Percentiles rank a stretch among this genome's conserved stretches.
Evolutionary conservation across 2,797 vertebrate species (phyloP).

Genomic region (Hypotaenidia philippensis): DNA sequence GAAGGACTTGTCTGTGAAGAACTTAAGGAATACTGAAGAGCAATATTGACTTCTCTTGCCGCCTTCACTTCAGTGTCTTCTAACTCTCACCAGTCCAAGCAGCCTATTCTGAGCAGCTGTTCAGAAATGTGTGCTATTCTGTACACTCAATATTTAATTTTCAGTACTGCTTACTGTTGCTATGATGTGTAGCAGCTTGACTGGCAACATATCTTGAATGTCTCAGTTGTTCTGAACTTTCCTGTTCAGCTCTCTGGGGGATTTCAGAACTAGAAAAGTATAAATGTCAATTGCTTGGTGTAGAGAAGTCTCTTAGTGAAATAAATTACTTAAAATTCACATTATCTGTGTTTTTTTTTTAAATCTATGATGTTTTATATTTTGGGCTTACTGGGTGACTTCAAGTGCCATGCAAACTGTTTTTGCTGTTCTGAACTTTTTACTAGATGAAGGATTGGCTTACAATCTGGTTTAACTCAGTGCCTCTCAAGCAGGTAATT

Average conservation of each 20-base stretch:
- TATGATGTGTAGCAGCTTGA: neutral
- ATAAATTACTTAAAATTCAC: neutral
- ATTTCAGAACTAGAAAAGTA: neutral
- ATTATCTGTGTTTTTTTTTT: fast-evolving
- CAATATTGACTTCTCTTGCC: neutral
- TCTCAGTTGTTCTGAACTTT: neutral
- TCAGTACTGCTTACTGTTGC: neutral
- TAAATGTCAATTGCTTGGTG: neutral
- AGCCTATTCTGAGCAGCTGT: neutral
- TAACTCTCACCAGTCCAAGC: neutral
- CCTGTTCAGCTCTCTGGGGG: neutral
- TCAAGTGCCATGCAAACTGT: neutral
- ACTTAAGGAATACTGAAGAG: neutral
- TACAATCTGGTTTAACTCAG: neutral
- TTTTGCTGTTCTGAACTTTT: neutral
- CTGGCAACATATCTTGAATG: neutral
- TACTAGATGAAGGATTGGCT: neutral
- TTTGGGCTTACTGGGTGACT: neutral
- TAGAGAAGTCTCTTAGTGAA: neutral
- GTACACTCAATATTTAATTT: neutral
- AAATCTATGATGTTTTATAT: fast-evolving
- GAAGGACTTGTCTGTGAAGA: neutral
- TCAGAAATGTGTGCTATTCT: neutral
- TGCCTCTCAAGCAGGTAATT: neutral
- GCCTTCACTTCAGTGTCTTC: neutral